These are phyloP conservation scores for Apocrypta bakeri DNA, from an alignment of 1,140 invertebrate genomes.

Conservation along the genomic window DNA sequence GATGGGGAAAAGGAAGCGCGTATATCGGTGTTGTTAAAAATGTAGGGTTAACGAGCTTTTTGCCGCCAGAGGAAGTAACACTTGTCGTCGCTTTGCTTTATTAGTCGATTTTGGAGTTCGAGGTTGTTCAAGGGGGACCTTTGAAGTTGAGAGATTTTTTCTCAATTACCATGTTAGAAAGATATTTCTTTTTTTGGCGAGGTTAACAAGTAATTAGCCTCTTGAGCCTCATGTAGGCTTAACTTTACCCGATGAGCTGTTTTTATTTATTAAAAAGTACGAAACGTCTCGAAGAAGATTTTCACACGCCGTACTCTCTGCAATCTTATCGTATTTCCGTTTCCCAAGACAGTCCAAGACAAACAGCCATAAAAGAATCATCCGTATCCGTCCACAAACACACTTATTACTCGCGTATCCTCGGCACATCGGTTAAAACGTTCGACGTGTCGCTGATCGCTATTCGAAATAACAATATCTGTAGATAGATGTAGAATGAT, in stretches of 20 bases:
- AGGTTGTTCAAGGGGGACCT: neutral
- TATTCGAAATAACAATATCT: neutral
- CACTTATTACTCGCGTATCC: neutral
- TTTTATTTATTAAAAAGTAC: too few relatives aligned
- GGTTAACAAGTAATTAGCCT: too few relatives aligned
- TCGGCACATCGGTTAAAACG: neutral
- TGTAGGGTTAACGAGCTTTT: constrained; percentile 43
- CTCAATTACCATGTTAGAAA: neutral
- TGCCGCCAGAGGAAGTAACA: neutral
- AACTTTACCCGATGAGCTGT: too few relatives aligned
- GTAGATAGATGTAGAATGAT: neutral
- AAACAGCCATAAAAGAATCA: neutral
- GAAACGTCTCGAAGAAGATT: too few relatives aligned
- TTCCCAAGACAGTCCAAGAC: constrained; percentile 5
- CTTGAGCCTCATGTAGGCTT: too few relatives aligned
- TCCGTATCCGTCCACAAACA: neutral
- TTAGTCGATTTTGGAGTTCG: neutral
- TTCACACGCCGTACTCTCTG: neutral
- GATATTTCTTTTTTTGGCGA: neutral
- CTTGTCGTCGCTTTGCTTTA: neutral
- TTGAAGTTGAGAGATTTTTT: neutral
- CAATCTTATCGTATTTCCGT: neutral
- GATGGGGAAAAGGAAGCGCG: neutral
- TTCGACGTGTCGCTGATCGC: neutral
- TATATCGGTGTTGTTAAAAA: constrained; percentile 4